Conservation (phyloP, 2,888 invertebrate species). For the Ochropleura leucogaster region DNA sequence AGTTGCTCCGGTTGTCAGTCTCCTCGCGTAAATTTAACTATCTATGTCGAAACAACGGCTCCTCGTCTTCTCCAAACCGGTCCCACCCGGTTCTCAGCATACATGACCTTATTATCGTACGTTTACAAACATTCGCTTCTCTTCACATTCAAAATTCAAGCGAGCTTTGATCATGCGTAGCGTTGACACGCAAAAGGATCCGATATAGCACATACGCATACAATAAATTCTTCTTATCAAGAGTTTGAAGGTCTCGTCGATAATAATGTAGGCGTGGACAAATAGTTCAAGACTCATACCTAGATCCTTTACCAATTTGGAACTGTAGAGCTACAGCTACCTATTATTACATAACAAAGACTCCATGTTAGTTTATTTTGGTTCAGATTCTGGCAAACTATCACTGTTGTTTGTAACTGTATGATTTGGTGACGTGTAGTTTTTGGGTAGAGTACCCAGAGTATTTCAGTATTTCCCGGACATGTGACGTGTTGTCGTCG, state of each 20-base stretch:
- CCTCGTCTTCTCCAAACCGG: conserved; percentile 73
- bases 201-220: conserved; percentile 39
- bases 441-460: conserved; percentile 61
- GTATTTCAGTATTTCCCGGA: conserved; percentile 75
- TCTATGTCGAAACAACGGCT: conserved; percentile 70
- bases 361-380: conserved; percentile 55
- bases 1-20: conserved; percentile 55
- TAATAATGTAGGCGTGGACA: conserved; percentile 48
- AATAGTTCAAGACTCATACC: conserved; percentile 41
- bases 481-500: conserved; percentile 71
- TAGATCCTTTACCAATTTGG: conserved; percentile 39
- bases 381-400: conserved; percentile 64
- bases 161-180: conserved; percentile 45
- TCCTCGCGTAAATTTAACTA: conserved; percentile 53
- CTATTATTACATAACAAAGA: conserved; percentile 53
- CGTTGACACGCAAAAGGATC: conserved; percentile 60
- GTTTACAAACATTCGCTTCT: conserved; percentile 72
- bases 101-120: conserved; percentile 77
- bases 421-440: conserved; percentile 61
- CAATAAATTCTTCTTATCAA: conserved; percentile 70
- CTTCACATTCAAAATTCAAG: conserved; percentile 57
- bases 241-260: conserved; percentile 71
- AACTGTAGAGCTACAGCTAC: conserved; percentile 31
- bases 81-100: conserved; percentile 71
- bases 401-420: conserved; percentile 66